phyloP scores from a whole-genome alignment of 1,140 invertebrate species.

The Daktulosphaira vitifoliae region DNA sequence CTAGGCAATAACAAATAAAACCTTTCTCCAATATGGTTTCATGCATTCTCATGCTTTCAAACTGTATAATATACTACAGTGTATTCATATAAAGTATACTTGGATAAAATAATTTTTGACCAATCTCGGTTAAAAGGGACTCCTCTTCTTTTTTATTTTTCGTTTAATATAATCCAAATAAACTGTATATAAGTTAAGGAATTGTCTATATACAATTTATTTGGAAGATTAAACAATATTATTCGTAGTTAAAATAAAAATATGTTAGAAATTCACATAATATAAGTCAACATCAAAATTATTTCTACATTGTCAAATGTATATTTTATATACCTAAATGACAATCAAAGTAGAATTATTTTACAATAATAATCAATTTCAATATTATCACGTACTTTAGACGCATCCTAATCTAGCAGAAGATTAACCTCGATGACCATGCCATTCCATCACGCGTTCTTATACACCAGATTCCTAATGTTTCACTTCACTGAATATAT shows the following conservation, averaged over 20 bases:
- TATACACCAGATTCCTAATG: neutral
- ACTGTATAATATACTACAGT: neutral
- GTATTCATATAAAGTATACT: neutral
- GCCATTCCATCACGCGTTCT: conserved; percentile 16
- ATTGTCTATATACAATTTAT: neutral
- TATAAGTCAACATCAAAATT: too few relatives aligned
- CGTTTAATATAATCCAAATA: neutral
- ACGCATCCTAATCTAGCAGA: neutral
- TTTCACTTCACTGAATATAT: neutral
- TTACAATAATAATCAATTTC: conserved; percentile 18
- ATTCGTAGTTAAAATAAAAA: too few relatives aligned
- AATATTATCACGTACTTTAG: conserved; percentile 17
- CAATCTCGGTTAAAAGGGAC: conserved; percentile 20
- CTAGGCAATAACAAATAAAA: neutral
- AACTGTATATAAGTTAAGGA: neutral
- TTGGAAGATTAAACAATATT: conserved; percentile 18
- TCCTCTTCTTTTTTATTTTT: neutral
- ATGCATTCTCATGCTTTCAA: neutral
- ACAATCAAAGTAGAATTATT: neutral
- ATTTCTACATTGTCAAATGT: too few relatives aligned
- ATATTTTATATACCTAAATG: too few relatives aligned
- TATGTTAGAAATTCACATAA: too few relatives aligned
- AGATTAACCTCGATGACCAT: conserved; percentile 23
- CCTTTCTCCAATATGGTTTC: conserved; percentile 6
- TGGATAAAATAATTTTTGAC: conserved; percentile 14